A percentile compares a stretch with the other conserved stretches of the same genome.
Conservation (phyloP, 2,888 invertebrate genomes). For the Sinelater perroti region DNA sequence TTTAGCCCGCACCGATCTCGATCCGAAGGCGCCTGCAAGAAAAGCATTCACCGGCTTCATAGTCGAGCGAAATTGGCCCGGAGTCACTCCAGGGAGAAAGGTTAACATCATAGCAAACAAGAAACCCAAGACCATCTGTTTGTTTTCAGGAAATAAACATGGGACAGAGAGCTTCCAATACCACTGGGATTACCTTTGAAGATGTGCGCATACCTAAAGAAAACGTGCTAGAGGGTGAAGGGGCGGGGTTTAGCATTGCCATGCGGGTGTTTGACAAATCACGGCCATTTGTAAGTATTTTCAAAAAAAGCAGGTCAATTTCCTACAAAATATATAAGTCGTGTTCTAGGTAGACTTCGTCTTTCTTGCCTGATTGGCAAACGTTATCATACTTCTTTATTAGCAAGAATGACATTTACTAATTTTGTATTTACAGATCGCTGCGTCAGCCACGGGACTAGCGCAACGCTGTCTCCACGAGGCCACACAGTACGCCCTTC, state of each 20-base stretch:
- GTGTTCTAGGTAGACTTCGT: no score
- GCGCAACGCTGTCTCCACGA: constrained; percentile 92
- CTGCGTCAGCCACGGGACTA: constrained; percentile 89
- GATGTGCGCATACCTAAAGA: constrained; percentile 95
- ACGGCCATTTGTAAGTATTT: constrained; percentile 84
- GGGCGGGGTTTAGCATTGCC: constrained; percentile 95
- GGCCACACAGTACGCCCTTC: constrained; percentile 88
- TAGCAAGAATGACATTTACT: background rate
- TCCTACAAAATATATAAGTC: no score
- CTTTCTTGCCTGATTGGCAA: no score
- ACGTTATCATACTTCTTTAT: no score
- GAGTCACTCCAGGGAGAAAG: constrained; percentile 89
- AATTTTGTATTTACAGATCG: constrained; percentile 68
- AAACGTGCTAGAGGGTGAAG: constrained; percentile 89
- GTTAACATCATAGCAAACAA: no score
- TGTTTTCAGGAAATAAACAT: constrained; percentile 90
- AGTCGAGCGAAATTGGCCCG: constrained; percentile 89
- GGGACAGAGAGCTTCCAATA: constrained; percentile 97
- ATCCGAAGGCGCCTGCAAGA: constrained; percentile 88
- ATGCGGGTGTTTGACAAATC: constrained; percentile 97
- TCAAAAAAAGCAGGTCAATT: no score
- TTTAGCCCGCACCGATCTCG: constrained; percentile 89
- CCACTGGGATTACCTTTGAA: constrained; percentile 94
- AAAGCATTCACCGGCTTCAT: constrained; percentile 98
- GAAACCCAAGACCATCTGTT: no score